A percentile compares a stretch with the other conserved stretches of the same genome.
phyloP scores from a whole-genome alignment of 2,113 vertebrate species.

The Typhlomys cinereus region DNA sequence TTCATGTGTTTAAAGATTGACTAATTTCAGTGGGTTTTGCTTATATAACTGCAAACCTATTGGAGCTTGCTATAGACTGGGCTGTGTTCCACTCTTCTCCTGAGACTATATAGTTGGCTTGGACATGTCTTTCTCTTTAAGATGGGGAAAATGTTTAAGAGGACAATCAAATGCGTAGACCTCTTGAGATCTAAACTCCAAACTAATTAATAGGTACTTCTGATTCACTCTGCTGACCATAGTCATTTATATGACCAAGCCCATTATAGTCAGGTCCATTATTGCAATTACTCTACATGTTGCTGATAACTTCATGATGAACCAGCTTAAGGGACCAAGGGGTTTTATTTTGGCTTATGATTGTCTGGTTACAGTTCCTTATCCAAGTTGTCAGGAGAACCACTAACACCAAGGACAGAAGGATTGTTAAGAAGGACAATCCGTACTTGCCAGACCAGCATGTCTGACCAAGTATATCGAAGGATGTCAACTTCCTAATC shows the following conservation, averaged over 20 bases:
- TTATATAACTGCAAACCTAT: not conserved
- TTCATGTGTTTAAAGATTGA: not conserved
- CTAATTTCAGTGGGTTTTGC: not conserved
- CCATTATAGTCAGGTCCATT: too few species aligned
- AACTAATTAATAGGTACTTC: conserved; percentile 2
- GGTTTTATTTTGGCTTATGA: too few species aligned
- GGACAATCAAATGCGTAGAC: not conserved
- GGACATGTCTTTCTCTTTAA: conserved; percentile 6
- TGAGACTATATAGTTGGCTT: not conserved
- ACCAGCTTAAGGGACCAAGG: too few species aligned
- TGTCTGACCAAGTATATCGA: too few species aligned
- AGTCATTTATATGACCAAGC: not conserved
- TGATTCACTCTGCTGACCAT: not conserved
- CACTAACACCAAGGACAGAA: too few species aligned
- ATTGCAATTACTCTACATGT: too few species aligned
- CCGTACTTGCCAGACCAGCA: too few species aligned
- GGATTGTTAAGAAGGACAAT: too few species aligned
- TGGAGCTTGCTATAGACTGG: not conserved
- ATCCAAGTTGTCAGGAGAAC: too few species aligned
- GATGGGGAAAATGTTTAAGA: not conserved
- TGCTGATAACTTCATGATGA: too few species aligned
- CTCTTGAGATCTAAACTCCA: not conserved
- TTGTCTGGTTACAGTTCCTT: too few species aligned
- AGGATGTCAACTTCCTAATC: too few species aligned
- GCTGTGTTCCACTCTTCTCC: conserved; percentile 5